Percentiles rank a stretch among this genome's conserved stretches.
phyloP scores from a whole-genome alignment of 1,140 invertebrate genomes.

The Diplogasteroides magnus region DNA sequence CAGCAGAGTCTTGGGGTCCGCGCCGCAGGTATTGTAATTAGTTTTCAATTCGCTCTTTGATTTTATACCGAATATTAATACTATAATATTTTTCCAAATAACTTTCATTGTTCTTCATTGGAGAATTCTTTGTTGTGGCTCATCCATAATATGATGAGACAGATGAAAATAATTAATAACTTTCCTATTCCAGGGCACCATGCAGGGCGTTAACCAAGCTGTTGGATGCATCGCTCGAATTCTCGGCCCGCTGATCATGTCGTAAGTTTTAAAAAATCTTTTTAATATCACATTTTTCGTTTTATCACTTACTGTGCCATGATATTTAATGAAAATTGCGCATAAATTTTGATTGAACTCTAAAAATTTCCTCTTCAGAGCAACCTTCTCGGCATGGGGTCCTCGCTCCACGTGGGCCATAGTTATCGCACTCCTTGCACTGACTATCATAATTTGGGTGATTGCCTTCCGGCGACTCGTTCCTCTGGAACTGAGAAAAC shows the following conservation, averaged over 20 bases:
- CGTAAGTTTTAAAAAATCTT: slow-evolving; percentile 26
- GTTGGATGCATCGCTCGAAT: slow-evolving; percentile 39
- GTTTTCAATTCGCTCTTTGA: neutral
- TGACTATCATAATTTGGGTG: neutral
- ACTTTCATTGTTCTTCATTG: neutral
- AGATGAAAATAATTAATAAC: no score
- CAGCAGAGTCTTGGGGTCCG: slow-evolving; percentile 33
- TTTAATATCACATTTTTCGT: neutral
- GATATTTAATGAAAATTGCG: no score
- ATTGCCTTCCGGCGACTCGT: neutral
- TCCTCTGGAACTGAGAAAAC: neutral
- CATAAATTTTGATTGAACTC: no score
- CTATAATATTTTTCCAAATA: neutral
- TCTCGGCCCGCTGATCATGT: slow-evolving; percentile 41
- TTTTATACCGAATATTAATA: neutral
- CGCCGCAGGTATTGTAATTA: slow-evolving; percentile 13
- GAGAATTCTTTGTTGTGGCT: neutral
- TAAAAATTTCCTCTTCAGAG: slow-evolving; percentile 21
- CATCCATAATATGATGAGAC: no score
- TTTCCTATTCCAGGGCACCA: slow-evolving; percentile 17
- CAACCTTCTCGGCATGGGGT: slow-evolving; percentile 32
- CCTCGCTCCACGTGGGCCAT: slow-evolving; percentile 17
- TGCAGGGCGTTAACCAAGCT: slow-evolving; percentile 43
- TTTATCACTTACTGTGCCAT: no score
- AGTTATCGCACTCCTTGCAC: neutral